Conservation (phyloP, 2,888 invertebrate species). For the Mallateleia sp. region DNA sequence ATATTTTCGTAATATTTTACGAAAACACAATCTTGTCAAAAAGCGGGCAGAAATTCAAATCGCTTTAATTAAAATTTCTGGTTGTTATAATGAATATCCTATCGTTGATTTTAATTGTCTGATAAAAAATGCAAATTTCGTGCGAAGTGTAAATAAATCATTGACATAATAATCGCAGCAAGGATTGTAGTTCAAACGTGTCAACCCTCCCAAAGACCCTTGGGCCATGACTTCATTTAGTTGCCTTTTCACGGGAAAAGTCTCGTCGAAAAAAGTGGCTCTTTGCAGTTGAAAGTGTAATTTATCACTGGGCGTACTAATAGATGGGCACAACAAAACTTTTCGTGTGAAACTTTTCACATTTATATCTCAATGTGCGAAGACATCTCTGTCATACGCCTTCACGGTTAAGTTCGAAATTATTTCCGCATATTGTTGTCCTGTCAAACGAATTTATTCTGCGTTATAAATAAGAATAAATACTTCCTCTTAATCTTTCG, state of each 20-base stretch:
- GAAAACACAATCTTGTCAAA: too few species aligned
- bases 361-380: constrained; percentile 66
- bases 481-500: neutral
- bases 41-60: too few species aligned
- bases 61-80: too few species aligned
- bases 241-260: constrained; percentile 19
- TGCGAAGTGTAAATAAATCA: constrained; percentile 8
- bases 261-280: constrained; percentile 35
- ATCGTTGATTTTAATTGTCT: too few species aligned
- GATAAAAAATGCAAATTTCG: neutral
- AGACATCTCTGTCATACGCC: constrained; percentile 42
- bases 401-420: constrained; percentile 25
- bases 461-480: constrained; percentile 22
- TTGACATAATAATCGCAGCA: neutral
- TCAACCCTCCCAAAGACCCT: constrained; percentile 14
- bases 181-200: neutral
- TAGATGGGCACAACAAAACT: constrained; percentile 68
- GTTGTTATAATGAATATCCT: too few species aligned
- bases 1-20: too few species aligned
- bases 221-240: constrained; percentile 27
- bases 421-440: constrained; percentile 53
- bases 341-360: constrained; percentile 68
- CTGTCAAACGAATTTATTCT: constrained; percentile 35
- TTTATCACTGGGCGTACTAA: constrained; percentile 59
- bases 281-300: constrained; percentile 47